These are phyloP conservation scores for Ichneumon xanthorius DNA, from an alignment of 2,888 invertebrate genomes.

Conservation along the genomic window DNA sequence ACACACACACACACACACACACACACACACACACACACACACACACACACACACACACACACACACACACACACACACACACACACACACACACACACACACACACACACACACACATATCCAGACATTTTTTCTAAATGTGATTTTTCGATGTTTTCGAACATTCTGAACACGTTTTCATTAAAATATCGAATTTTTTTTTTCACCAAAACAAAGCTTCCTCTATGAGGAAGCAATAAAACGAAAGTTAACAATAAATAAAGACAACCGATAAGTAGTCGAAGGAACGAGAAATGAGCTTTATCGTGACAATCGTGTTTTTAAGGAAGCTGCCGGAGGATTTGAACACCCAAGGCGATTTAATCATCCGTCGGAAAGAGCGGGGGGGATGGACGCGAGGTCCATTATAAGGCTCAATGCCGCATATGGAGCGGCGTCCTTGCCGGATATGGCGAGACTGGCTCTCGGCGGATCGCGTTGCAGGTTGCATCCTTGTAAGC, in stretches of 20 bases:
- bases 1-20: no score
- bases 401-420: slow-evolving; percentile 76
- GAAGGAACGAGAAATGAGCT: slow-evolving; percentile 44
- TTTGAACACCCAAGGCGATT: slow-evolving; percentile 13
- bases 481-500: slow-evolving; percentile 50
- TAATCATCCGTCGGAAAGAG: slow-evolving; percentile 16
- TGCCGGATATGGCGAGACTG: slow-evolving; percentile 80
- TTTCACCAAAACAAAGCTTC: no score
- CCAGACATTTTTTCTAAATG: no score
- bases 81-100: no score
- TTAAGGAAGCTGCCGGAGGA: slow-evolving; percentile 30
- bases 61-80: no score
- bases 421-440: slow-evolving; percentile 76
- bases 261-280: slow-evolving; percentile 47
- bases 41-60: no score
- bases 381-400: slow-evolving; percentile 53
- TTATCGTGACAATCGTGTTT: slow-evolving; percentile 25
- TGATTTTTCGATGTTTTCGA: no score
- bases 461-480: slow-evolving; percentile 67
- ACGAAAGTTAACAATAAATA: slow-evolving; percentile 9
- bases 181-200: no score
- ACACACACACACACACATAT: no score
- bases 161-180: no score
- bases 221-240: no score
- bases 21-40: no score